Percentiles rank a stretch among this genome's conserved stretches.
phyloP scores from a whole-genome alignment of 30 jellyfish, hydroid and myxozoan genomes.

The Rhopilema esculentum region DNA sequence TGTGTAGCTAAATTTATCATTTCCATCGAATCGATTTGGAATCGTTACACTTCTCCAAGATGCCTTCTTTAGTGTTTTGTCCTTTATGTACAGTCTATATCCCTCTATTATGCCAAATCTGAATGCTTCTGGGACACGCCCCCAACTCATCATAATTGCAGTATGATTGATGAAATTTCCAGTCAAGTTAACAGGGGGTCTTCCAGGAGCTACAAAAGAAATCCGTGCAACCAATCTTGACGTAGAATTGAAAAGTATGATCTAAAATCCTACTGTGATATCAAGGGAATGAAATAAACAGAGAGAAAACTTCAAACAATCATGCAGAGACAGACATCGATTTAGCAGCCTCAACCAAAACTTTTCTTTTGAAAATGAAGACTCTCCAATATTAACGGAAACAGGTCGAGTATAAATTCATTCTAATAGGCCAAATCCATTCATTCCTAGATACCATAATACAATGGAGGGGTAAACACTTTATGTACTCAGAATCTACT shows the following conservation, averaged over 20 bases:
- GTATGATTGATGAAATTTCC: slow-evolving; percentile 48
- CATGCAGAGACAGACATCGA: too few species aligned
- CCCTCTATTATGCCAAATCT: slow-evolving; percentile 41
- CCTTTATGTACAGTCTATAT: slow-evolving; percentile 28
- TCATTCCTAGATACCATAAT: neutral
- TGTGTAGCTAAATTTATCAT: slow-evolving; percentile 22
- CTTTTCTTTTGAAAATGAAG: too few species aligned
- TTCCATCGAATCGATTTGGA: slow-evolving; percentile 3
- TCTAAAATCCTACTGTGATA: neutral
- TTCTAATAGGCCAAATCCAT: too few species aligned
- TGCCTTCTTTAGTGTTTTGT: slow-evolving; percentile 7
- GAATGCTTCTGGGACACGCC: slow-evolving; percentile 43
- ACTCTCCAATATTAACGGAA: too few species aligned
- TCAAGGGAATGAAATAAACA: too few species aligned
- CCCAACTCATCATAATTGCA: slow-evolving; percentile 34
- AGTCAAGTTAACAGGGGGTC: slow-evolving; percentile 52
- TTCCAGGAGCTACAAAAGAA: slow-evolving; percentile 10
- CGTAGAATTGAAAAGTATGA: neutral
- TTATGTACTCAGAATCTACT: too few species aligned
- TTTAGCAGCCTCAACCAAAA: too few species aligned
- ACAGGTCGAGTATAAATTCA: neutral
- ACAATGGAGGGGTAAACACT: neutral
- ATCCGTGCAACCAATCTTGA: neutral
- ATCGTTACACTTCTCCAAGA: neutral
- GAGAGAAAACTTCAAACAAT: too few species aligned